phyloP scores from a whole-genome alignment of 2,797 vertebrate species.

The Xenentodon cancila region DNA sequence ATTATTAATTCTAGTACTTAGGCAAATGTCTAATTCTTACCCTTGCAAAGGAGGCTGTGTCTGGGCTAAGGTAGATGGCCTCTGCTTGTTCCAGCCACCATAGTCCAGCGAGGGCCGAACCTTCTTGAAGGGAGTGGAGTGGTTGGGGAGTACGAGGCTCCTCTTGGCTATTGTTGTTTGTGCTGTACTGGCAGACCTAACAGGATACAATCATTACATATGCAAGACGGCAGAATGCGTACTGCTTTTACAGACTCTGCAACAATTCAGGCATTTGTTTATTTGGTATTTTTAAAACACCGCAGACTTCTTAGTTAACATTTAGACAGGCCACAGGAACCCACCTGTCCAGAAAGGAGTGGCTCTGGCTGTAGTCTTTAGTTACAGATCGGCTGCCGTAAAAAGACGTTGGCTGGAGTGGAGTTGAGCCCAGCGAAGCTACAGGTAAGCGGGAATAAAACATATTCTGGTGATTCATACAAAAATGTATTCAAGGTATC shows the following conservation, averaged over 20 bases:
- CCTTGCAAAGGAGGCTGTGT: conserved; percentile 93
- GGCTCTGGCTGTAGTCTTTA: conserved; percentile 90
- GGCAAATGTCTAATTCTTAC: conserved; percentile 69
- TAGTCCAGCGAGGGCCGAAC: conserved; percentile 92
- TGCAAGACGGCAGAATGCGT: too few species aligned
- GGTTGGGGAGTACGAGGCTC: conserved; percentile 91
- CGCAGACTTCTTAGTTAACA: not conserved
- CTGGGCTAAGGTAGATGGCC: conserved; percentile 86
- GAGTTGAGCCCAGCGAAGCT: conserved; percentile 86
- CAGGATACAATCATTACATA: conserved; percentile 5
- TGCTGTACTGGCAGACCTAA: conserved; percentile 84
- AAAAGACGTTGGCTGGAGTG: conserved; percentile 93
- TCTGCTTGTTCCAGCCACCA: conserved; percentile 94
- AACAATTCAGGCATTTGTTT: too few species aligned
- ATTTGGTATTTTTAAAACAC: too few species aligned
- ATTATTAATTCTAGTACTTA: not conserved
- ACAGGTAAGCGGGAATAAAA: not conserved
- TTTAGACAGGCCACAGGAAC: not conserved
- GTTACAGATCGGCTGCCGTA: conserved; percentile 88
- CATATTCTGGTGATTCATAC: not conserved
- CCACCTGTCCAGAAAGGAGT: conserved; percentile 91
- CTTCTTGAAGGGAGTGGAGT: conserved; percentile 95
- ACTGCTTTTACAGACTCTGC: too few species aligned
- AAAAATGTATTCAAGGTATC: not conserved
- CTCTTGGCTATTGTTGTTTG: conserved; percentile 89